Percentiles rank a stretch among this genome's conserved stretches.
These are phyloP conservation scores for Gandaritis pyraliata DNA, from an alignment of 2,888 invertebrate species.

Conservation along the genomic window DNA sequence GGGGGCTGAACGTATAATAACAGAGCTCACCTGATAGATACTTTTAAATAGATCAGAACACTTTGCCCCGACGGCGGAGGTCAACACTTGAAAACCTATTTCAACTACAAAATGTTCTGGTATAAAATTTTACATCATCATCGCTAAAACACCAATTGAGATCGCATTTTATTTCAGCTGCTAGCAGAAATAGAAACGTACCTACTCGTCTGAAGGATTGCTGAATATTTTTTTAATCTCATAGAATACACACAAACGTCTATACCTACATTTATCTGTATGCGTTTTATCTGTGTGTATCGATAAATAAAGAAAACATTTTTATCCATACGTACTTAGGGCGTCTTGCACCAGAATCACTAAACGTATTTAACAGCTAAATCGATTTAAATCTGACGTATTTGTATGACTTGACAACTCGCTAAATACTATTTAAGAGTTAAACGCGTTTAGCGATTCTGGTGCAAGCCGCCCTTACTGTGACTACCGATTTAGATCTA, in stretches of 20 bases:
- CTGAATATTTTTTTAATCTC: background rate
- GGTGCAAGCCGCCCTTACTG: too few species aligned
- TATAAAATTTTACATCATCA: conserved; percentile 22
- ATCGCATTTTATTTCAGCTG: conserved; percentile 18
- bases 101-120: conserved; percentile 10
- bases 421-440: too few species aligned
- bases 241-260: background rate
- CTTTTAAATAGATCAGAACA: conserved; percentile 5
- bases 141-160: conserved; percentile 4
- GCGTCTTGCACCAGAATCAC: too few species aligned
- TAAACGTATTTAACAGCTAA: too few species aligned
- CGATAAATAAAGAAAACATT: too few species aligned
- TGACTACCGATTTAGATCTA: too few species aligned
- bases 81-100: conserved; percentile 12
- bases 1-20: background rate
- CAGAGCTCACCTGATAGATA: background rate
- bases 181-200: conserved; percentile 14
- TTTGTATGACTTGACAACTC: too few species aligned
- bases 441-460: too few species aligned
- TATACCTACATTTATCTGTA: too few species aligned
- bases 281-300: too few species aligned
- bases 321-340: too few species aligned
- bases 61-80: conserved; percentile 10
- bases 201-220: background rate
- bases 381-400: too few species aligned